Conservation (phyloP, 2,113 vertebrate species). For the Neofelis nebulosa region DNA sequence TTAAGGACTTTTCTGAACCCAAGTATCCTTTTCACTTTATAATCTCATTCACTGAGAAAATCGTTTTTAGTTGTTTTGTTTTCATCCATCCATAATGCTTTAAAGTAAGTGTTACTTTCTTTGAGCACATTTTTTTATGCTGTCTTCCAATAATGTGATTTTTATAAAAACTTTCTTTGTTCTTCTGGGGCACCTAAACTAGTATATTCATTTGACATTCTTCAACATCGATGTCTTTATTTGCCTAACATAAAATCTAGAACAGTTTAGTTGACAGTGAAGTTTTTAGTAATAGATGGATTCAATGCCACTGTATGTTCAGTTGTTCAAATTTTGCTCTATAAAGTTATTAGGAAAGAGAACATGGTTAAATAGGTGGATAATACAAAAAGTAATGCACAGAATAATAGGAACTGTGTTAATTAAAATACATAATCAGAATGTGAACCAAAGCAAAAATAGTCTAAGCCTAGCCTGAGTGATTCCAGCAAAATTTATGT, state of each 20-base stretch:
- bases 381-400: background rate
- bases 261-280: background rate
- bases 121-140: background rate
- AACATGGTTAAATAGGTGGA: background rate
- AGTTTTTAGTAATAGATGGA: background rate
- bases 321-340: background rate
- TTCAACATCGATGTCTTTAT: background rate
- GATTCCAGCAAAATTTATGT: background rate
- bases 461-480: background rate
- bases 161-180: background rate
- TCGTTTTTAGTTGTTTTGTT: background rate
- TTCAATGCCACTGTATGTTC: background rate
- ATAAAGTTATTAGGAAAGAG: background rate
- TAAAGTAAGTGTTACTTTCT: background rate
- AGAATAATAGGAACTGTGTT: background rate
- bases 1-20: background rate
- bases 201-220: background rate
- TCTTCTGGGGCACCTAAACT: background rate
- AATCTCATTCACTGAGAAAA: background rate
- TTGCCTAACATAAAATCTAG: background rate
- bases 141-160: background rate
- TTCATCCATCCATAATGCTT: background rate
- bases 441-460: background rate
- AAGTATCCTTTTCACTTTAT: background rate
- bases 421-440: background rate